These are phyloP conservation scores for Trichonephila inaurata DNA, from an alignment of 1,140 invertebrate species.

Conservation along the genomic window DNA sequence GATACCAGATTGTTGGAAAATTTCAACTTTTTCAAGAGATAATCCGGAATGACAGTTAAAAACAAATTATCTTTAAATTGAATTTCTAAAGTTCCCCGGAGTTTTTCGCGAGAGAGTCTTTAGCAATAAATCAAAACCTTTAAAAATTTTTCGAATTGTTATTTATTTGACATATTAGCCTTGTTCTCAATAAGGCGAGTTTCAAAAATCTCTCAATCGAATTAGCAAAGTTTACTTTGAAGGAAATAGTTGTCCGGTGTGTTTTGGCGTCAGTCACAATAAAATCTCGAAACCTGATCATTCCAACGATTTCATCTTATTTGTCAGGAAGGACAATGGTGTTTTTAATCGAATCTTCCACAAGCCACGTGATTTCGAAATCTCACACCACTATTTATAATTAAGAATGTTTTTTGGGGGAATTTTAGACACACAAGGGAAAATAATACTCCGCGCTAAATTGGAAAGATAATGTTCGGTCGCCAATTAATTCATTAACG, in stretches of 20 bases:
- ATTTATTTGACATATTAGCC: neutral
- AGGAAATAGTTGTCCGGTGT: neutral
- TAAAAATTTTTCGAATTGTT: neutral
- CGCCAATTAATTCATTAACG: constrained; percentile 40
- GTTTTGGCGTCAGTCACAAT: neutral
- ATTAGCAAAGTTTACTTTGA: neutral
- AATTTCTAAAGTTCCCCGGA: neutral
- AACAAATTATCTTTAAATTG: neutral
- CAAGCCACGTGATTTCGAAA: neutral
- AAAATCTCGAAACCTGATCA: neutral
- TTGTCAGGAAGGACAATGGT: neutral
- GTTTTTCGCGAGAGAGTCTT: neutral
- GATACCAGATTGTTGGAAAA: no score
- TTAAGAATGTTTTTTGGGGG: constrained; percentile 27
- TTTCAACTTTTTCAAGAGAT: neutral
- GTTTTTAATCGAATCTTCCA: constrained; percentile 11
- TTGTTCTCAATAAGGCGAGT: no score
- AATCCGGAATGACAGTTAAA: neutral
- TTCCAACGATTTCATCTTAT: neutral
- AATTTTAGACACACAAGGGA: neutral
- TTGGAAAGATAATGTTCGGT: constrained; percentile 19
- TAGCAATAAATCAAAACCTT: neutral
- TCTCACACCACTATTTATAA: constrained; percentile 6
- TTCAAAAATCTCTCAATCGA: no score
- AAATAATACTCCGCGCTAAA: neutral